These are phyloP conservation scores for Seriola dumerili DNA, from an alignment of 2,113 vertebrate genomes.

Conservation along the genomic window DNA sequence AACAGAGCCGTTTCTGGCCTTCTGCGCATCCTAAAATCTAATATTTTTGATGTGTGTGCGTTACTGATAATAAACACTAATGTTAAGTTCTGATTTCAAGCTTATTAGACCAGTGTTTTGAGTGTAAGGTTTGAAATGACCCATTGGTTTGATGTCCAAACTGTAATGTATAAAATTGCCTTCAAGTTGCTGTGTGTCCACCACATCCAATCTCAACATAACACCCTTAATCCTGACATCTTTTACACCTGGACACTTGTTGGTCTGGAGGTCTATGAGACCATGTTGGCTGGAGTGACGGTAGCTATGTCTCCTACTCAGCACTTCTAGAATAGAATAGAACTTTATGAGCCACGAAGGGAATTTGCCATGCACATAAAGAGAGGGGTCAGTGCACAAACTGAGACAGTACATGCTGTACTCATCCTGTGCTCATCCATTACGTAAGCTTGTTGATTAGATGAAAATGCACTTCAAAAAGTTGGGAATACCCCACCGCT, in stretches of 20 bases:
- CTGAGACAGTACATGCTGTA: slow-evolving; percentile 62
- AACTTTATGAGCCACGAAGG: slow-evolving; percentile 56
- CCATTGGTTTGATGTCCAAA: background rate
- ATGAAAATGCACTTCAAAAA: slow-evolving; percentile 37
- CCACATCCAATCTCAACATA: background rate
- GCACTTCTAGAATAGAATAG: slow-evolving; percentile 66
- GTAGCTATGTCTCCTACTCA: slow-evolving; percentile 39
- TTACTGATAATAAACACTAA: background rate
- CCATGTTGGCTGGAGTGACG: slow-evolving; percentile 7
- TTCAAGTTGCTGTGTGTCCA: background rate
- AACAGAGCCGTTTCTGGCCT: background rate
- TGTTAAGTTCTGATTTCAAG: background rate
- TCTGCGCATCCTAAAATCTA: no score
- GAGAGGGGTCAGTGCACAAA: slow-evolving; percentile 59
- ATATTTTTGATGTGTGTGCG: background rate
- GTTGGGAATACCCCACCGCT: slow-evolving; percentile 3
- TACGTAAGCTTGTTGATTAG: slow-evolving; percentile 62
- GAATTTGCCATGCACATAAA: slow-evolving; percentile 66
- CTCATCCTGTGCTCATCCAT: slow-evolving; percentile 50
- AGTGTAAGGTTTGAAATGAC: background rate
- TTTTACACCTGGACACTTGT: background rate
- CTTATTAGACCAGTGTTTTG: background rate
- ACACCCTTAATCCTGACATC: background rate
- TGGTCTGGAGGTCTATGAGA: slow-evolving; percentile 10
- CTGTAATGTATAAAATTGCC: background rate